A percentile compares a stretch with the other conserved stretches of the same genome.
These are phyloP conservation scores for Recurvirostra avosetta DNA, from an alignment of 2,113 vertebrate species.

Conservation along the genomic window DNA sequence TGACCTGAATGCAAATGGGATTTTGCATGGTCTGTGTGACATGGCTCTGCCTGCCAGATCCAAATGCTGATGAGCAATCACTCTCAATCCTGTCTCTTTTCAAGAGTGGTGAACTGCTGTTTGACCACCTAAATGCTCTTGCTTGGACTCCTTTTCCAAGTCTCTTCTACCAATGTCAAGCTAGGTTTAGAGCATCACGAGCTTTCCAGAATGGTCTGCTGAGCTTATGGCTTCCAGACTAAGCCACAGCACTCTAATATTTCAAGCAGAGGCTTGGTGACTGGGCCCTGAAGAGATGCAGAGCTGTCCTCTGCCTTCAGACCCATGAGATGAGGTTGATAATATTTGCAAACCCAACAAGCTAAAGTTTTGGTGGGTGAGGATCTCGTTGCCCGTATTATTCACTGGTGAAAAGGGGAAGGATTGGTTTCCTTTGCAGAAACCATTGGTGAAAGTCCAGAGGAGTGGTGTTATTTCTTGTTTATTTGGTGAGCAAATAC, in stretches of 20 bases:
- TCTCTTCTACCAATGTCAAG: not conserved
- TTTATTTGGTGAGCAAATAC: not conserved
- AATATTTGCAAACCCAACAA: not conserved
- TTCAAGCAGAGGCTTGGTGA: not conserved
- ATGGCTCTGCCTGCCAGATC: not conserved
- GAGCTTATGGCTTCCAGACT: not conserved
- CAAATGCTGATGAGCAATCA: not conserved
- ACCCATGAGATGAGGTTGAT: rapidly evolving
- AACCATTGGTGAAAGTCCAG: not conserved
- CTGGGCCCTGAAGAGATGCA: not conserved
- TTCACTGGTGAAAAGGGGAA: not conserved
- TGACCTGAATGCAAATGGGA: not conserved
- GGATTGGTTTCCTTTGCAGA: not conserved
- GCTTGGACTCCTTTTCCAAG: not conserved
- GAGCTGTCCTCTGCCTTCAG: not conserved
- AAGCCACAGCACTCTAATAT: not conserved
- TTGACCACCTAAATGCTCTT: not conserved
- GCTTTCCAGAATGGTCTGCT: not conserved
- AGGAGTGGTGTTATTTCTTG: not conserved
- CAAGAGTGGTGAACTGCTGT: not conserved
- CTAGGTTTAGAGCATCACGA: not conserved
- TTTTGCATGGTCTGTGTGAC: not conserved
- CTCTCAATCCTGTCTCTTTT: not conserved
- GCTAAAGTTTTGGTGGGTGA: not conserved
- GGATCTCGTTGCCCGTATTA: not conserved